Percentiles rank a stretch among this genome's conserved stretches.
Evolutionary conservation across 2,797 vertebrate species (phyloP).

Genomic region (Sebastes oblongus): DNA sequence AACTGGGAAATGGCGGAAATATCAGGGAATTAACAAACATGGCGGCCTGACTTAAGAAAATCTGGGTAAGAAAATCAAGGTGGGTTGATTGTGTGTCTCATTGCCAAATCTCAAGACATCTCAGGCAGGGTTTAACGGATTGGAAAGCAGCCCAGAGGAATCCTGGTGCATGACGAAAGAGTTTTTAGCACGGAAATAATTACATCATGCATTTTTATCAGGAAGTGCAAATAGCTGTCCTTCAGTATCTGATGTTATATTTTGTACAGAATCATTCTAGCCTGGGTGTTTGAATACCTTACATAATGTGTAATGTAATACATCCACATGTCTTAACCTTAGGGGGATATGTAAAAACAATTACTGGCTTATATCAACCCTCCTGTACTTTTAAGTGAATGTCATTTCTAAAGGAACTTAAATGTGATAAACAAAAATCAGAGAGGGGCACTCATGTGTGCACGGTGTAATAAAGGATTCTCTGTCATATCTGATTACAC

Average conservation of each 20-base stretch:
- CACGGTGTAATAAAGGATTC: slow-evolving; percentile 30
- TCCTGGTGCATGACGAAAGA: slow-evolving; percentile 45
- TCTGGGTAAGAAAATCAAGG: slow-evolving; percentile 33
- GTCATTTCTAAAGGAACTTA: slow-evolving; percentile 44
- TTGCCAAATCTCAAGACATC: slow-evolving; percentile 76
- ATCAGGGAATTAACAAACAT: slow-evolving; percentile 73
- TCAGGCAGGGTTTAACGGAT: slow-evolving; percentile 69
- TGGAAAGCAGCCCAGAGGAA: slow-evolving; percentile 46
- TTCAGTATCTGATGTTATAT: slow-evolving; percentile 42
- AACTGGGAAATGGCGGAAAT: slow-evolving; percentile 56
- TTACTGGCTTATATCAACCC: slow-evolving; percentile 31
- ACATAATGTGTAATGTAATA: slow-evolving; percentile 47
- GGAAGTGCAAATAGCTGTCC: slow-evolving; percentile 45
- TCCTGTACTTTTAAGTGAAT: slow-evolving; percentile 45
- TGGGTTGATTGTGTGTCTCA: slow-evolving; percentile 54
- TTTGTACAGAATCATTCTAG: slow-evolving; percentile 60
- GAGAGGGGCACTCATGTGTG: slow-evolving; percentile 29
- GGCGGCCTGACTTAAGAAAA: slow-evolving; percentile 49
- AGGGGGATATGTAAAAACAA: neutral
- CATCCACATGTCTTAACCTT: slow-evolving; percentile 54
- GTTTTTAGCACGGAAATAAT: slow-evolving; percentile 48
- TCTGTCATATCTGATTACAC: slow-evolving; percentile 53
- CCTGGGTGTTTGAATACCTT: slow-evolving; percentile 54
- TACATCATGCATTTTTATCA: slow-evolving; percentile 39
- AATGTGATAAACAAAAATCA: slow-evolving; percentile 38